These are phyloP conservation scores for Aleiodes sp. DNA, from an alignment of 1,140 invertebrate genomes.

Conservation along the genomic window DNA sequence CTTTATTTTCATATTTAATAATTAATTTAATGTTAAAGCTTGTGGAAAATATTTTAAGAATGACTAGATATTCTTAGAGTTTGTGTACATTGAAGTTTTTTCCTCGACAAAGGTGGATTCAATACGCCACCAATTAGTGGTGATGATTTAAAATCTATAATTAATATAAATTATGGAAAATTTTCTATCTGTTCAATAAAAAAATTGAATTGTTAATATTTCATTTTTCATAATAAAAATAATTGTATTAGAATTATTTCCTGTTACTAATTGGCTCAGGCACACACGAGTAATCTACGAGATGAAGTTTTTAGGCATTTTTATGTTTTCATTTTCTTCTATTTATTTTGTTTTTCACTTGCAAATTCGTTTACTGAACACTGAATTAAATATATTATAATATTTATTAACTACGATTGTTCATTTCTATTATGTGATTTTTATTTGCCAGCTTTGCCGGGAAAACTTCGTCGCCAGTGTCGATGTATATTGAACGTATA, in stretches of 20 bases:
- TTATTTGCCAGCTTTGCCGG: conserved; percentile 16
- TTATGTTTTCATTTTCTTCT: no score
- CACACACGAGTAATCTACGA: conserved; percentile 20
- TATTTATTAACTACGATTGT: conserved; percentile 14
- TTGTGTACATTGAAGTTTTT: not conserved
- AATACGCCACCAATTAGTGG: not conserved
- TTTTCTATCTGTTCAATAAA: not conserved
- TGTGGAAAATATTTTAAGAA: no score
- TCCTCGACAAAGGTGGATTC: not conserved
- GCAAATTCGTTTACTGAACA: conserved; percentile 33
- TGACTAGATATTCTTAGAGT: not conserved
- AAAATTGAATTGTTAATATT: conserved; percentile 1
- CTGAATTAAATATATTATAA: conserved; percentile 24
- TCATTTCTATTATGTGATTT: conserved; percentile 8
- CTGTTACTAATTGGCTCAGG: conserved; percentile 16
- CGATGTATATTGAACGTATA: conserved; percentile 29
- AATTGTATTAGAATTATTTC: not conserved
- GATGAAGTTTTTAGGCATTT: conserved; percentile 24
- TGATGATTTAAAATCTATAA: not conserved
- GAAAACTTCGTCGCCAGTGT: conserved; percentile 29
- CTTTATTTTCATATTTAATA: no score
- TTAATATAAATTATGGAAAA: not conserved
- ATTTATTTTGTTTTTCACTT: conserved; percentile 19
- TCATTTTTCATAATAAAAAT: conserved; percentile 15
- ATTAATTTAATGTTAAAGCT: no score